Base-by-base conservation (phyloP, 2,888 invertebrate species). In the Scaptomyza parva region DNA sequence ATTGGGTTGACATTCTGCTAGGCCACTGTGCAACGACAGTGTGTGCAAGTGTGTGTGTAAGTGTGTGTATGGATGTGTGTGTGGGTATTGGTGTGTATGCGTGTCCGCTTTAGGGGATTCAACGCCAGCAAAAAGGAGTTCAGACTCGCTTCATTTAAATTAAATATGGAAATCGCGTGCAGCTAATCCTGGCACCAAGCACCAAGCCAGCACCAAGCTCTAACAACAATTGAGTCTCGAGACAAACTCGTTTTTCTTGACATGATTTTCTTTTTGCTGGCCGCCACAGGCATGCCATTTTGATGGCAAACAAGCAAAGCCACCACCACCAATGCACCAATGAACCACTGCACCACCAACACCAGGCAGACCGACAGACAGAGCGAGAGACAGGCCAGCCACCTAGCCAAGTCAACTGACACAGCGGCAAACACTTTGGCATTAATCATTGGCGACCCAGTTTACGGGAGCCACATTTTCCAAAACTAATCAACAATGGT, bases 141-240 rank as follows among this genome's bases (percentile, higher is more conserved):
- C 37, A 52, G 69, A 43, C 37, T 70, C 45, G 74, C 48, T 69
- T 88, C 85, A 88, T 88, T 88, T 88, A 86, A 89, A 88, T 89
- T 88, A 87, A 89, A 88, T 89, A 88, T 89, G 88, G 75, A 88
- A 88, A 89, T 88, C 88, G 84, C 88, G 77, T 89, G 84, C 80
- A 60, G 76, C 71, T 88, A 78, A 88, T 88, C 89, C 89, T 85
- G 82, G 58, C 67, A 57, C 43, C 59, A 61, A 61, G 18, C 37
- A 55, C 8, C 54, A 45, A 3, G 24, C 7, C 12, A 28, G n/a
- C 20, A 12, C 6, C n/a, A 44, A 44, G 37, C 20, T 39, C 5
- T 33, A 40, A 24, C 55, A 35, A 39, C 54, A 37, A 53, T 22
- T 14, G 30, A 33, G 37, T 17, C 22, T 40, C n/a, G 7, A 11